phyloP scores from a whole-genome alignment of 2,888 invertebrate species.

The Miltochrista miniata region DNA sequence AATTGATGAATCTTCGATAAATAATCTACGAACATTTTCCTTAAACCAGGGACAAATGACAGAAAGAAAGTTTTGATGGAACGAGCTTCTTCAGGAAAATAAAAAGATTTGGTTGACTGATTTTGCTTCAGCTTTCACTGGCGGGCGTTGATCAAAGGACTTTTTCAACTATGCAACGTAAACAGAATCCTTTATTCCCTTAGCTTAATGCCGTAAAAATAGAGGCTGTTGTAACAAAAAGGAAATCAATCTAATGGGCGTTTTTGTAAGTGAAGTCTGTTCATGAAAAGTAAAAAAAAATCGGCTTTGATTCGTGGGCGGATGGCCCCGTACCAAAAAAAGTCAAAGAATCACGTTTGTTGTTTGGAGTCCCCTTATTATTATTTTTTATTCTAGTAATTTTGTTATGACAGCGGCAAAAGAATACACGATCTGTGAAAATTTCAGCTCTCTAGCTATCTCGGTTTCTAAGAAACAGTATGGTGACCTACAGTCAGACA shows the following conservation, averaged over 20 bases:
- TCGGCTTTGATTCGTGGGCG: too few relatives aligned
- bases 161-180: constrained; percentile 6
- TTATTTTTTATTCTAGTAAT: too few relatives aligned
- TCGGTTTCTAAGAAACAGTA: too few relatives aligned
- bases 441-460: too few relatives aligned
- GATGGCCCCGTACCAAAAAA: too few relatives aligned
- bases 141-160: constrained; percentile 17
- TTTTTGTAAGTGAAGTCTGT: constrained; percentile 8
- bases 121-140: constrained; percentile 9
- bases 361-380: too few relatives aligned
- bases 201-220: background rate
- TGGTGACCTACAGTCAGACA: too few relatives aligned
- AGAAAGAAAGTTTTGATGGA: constrained; percentile 3
- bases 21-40: constrained; percentile 6
- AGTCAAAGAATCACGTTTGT: too few relatives aligned
- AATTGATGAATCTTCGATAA: background rate
- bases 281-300: too few relatives aligned
- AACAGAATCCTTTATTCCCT: constrained; percentile 10
- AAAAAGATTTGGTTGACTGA: constrained; percentile 12
- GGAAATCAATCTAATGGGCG: constrained; percentile 12
- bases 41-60: background rate
- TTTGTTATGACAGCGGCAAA: too few relatives aligned
- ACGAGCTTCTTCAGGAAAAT: constrained; percentile 13
- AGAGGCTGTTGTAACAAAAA: constrained; percentile 18
- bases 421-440: too few relatives aligned